Percentiles rank a stretch among this genome's conserved stretches.
Evolutionary conservation across 1,140 invertebrate species (phyloP).

Genomic region (Phortica variegata): DNA sequence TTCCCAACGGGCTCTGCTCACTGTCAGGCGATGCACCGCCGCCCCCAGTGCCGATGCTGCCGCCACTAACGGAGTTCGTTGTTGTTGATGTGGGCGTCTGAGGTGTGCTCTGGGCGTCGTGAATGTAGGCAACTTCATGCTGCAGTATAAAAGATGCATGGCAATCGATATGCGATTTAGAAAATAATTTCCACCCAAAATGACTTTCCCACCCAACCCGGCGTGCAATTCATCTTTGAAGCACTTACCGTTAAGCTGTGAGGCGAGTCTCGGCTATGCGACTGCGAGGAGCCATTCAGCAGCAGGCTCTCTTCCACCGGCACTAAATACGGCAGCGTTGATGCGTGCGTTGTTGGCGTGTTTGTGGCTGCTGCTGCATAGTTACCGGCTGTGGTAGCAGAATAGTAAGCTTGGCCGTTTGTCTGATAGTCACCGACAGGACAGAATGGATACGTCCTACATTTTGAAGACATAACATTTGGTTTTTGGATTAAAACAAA

Average conservation of each 20-base stretch:
- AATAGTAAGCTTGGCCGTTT: conserved; percentile 59
- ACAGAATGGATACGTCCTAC: conserved; percentile 81
- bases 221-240: conserved; percentile 20
- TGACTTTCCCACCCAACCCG: no score
- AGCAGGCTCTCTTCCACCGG: conserved; percentile 64
- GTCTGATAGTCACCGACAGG: conserved; percentile 72
- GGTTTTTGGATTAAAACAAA: not conserved
- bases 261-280: conserved; percentile 70
- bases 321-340: conserved; percentile 65
- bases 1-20: conserved; percentile 67
- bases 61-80: conserved; percentile 51
- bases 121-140: conserved; percentile 58
- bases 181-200: no score
- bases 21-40: conserved; percentile 58
- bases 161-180: no score
- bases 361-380: conserved; percentile 60
- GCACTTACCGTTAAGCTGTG: conserved; percentile 64
- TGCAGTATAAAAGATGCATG: conserved; percentile 24
- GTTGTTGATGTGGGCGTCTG: conserved; percentile 67
- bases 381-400: conserved; percentile 60
- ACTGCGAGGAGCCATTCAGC: conserved; percentile 60
- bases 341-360: conserved; percentile 61
- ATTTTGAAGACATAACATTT: conserved; percentile 12
- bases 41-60: conserved; percentile 58
- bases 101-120: conserved; percentile 62